Evolutionary conservation across 2,797 vertebrate species (phyloP).

Genomic region (Brotula barbata): DNA sequence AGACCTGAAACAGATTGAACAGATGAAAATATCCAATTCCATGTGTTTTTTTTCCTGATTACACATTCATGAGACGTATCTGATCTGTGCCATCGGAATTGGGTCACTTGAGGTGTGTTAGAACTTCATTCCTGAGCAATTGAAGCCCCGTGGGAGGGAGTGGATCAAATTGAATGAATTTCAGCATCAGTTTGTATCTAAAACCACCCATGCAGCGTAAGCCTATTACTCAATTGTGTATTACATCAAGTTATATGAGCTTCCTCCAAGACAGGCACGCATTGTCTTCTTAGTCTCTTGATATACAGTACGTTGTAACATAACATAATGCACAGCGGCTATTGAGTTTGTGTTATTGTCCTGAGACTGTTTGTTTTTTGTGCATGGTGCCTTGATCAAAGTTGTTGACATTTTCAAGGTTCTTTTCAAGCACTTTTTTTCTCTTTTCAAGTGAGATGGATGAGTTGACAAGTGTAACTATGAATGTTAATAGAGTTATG

Average conservation of each 20-base stretch:
- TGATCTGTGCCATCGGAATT: no score
- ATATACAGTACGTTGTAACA: constrained; percentile 47
- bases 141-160: constrained; percentile 57
- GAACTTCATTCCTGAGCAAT: constrained; percentile 62
- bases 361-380: constrained; percentile 10
- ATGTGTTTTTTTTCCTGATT: no score
- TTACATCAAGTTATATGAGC: constrained; percentile 64
- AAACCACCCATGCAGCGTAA: constrained; percentile 58
- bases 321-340: constrained; percentile 3
- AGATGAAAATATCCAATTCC: no score
- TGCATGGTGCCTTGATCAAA: constrained; percentile 23
- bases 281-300: constrained; percentile 49
- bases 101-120: constrained; percentile 36
- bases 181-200: constrained; percentile 61
- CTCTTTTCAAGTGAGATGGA: constrained; percentile 5
- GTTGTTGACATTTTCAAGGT: constrained; percentile 12
- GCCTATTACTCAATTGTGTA: constrained; percentile 68
- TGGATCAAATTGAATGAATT: constrained; percentile 58
- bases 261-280: constrained; percentile 24
- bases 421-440: not conserved
- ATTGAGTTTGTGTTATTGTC: constrained; percentile 4
- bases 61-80: no score
- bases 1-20: no score
- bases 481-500: not conserved
- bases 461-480: not conserved